phyloP scores from a whole-genome alignment of 2,888 invertebrate genomes.

The Acleris literana region DNA sequence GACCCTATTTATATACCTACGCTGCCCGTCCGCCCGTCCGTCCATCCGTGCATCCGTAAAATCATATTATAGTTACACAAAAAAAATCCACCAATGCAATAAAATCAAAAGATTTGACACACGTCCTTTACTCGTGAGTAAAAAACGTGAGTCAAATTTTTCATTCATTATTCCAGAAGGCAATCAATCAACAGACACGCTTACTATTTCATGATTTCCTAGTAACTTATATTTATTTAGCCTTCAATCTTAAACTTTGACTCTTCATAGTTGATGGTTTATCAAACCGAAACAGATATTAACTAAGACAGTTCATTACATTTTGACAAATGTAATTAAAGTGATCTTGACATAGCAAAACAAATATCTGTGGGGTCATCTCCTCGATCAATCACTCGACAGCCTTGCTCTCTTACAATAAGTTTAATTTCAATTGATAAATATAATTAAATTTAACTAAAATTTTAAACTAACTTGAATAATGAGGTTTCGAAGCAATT shows the following conservation, averaged over 20 bases:
- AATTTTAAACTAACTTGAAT: slow-evolving; percentile 44
- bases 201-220: not conserved
- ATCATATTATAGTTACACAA: no score
- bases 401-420: slow-evolving; percentile 57
- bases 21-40: no score
- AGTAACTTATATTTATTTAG: slow-evolving; percentile 12
- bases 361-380: slow-evolving; percentile 69
- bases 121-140: no score
- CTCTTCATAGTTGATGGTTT: slow-evolving; percentile 33
- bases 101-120: no score
- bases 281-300: slow-evolving; percentile 31
- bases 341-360: slow-evolving; percentile 64
- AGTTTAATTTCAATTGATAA: slow-evolving; percentile 41
- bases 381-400: slow-evolving; percentile 64
- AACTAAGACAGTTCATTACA: slow-evolving; percentile 44
- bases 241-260: slow-evolving; percentile 15
- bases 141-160: no score
- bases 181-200: not conserved
- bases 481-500: slow-evolving; percentile 19
- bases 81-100: no score
- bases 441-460: slow-evolving; percentile 42
- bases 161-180: not conserved
- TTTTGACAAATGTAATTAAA: slow-evolving; percentile 58
- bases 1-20: no score
- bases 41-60: no score